Evolutionary conservation across 2,797 vertebrate genomes (phyloP).

Genomic region (Enteromius afrohamiltoni): DNA sequence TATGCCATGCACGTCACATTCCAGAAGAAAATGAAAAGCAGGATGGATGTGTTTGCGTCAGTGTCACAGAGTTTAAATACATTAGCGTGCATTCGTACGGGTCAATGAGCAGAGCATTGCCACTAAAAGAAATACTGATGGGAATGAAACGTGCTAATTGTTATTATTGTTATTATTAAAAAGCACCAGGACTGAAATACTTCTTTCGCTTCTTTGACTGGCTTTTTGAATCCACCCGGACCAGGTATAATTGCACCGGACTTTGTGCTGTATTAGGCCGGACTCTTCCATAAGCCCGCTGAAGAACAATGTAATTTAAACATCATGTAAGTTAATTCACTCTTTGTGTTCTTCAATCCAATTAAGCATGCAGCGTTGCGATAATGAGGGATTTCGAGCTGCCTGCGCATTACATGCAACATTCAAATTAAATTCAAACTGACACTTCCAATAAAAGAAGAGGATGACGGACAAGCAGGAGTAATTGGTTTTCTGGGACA

Average conservation of each 20-base stretch:
- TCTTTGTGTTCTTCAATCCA: conserved; percentile 61
- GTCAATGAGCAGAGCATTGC: not conserved
- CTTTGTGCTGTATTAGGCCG: conserved; percentile 26
- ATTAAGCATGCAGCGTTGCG: conserved; percentile 56
- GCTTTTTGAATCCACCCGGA: conserved; percentile 10
- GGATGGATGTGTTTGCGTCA: not conserved
- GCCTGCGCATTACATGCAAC: conserved; percentile 60
- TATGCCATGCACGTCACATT: not conserved
- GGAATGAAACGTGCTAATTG: conserved; percentile 36
- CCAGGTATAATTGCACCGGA: conserved; percentile 16
- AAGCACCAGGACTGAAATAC: conserved; percentile 18
- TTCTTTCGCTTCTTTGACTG: not conserved
- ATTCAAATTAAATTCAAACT: conserved; percentile 63
- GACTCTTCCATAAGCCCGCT: conserved; percentile 47
- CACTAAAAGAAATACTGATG: not conserved
- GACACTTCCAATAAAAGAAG: conserved; percentile 60
- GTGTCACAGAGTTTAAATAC: conserved; percentile 17
- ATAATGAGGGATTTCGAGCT: conserved; percentile 63
- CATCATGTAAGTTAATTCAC: conserved; percentile 64
- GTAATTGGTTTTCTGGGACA: conserved; percentile 67
- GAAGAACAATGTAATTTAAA: conserved; percentile 62
- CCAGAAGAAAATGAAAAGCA: not conserved
- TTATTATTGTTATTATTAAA: conserved; percentile 20
- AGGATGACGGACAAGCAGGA: conserved; percentile 63
- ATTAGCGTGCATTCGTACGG: not conserved